Evolutionary conservation across 2,797 vertebrate genomes (phyloP).

Genomic region (Chelidonichthys spinosus): DNA sequence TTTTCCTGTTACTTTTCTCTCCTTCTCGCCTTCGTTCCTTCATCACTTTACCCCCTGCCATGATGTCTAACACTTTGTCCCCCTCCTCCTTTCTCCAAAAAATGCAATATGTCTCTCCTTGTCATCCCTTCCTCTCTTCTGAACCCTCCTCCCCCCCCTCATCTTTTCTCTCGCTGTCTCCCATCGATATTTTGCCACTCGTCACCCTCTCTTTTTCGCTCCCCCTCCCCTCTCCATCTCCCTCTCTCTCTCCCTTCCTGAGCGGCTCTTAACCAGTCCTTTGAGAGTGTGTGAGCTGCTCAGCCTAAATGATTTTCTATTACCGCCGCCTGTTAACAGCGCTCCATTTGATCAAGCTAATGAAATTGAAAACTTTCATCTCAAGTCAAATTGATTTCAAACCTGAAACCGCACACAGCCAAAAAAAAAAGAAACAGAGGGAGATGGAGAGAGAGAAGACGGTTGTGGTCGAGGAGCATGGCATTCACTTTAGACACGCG

Average conservation of each 20-base stretch:
- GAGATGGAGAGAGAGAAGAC: constrained; percentile 17
- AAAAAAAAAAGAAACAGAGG: not conserved
- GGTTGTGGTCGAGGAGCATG: constrained; percentile 50
- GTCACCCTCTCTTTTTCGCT: constrained; percentile 21
- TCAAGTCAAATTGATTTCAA: constrained; percentile 84
- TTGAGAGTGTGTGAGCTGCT: constrained; percentile 71
- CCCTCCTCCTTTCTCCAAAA: constrained; percentile 19
- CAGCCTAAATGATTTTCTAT: constrained; percentile 82
- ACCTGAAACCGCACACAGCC: constrained; percentile 67
- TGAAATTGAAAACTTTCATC: constrained; percentile 87
- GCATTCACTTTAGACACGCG: constrained; percentile 54
- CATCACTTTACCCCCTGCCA: constrained; percentile 28
- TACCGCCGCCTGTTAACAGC: constrained; percentile 81
- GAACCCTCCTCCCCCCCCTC: not conserved
- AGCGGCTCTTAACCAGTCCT: constrained; percentile 73
- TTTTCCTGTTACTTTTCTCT: constrained; percentile 25
- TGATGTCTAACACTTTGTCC: constrained; percentile 17
- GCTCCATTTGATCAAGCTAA: constrained; percentile 83
- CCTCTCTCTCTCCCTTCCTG: constrained; percentile 52
- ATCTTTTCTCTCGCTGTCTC: not conserved
- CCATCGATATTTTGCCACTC: constrained; percentile 45
- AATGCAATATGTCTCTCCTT: constrained; percentile 43
- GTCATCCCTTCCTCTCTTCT: constrained; percentile 22
- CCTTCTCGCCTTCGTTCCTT: constrained; percentile 10
- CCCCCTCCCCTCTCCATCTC: not conserved